Conservation (phyloP, 2,113 vertebrate species). For the Chionodraco myersi region DNA sequence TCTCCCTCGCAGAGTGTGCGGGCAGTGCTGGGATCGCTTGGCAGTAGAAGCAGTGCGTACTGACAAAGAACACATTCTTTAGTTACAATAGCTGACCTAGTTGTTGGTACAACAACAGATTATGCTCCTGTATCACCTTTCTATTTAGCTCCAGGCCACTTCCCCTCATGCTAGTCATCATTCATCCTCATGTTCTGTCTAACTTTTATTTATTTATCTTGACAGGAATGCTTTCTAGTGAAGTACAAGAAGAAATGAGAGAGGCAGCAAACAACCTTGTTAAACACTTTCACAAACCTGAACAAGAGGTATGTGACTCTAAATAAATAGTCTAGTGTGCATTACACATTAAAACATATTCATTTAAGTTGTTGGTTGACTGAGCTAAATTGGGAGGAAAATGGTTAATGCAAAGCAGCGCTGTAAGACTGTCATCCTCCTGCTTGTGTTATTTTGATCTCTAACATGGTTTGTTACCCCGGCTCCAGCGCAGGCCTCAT, state of each 20-base stretch:
- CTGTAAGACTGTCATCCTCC: not conserved
- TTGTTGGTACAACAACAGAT: conserved; percentile 48
- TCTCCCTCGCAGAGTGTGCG: conserved; percentile 87
- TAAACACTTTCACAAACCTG: conserved; percentile 98
- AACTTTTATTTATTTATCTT: conserved; percentile 68
- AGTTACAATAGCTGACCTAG: conserved; percentile 69
- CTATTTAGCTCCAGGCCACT: not conserved
- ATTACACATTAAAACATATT: not conserved
- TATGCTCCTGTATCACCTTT: conserved; percentile 50
- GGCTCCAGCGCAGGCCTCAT: conserved; percentile 5
- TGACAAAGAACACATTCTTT: conserved; percentile 60
- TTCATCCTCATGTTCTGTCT: conserved; percentile 26
- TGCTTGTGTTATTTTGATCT: conserved; percentile 37
- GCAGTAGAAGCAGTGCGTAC: conserved; percentile 85
- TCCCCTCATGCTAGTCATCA: not conserved
- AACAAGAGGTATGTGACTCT: conserved; percentile 91
- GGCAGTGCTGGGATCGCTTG: conserved; percentile 88
- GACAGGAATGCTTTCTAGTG: conserved; percentile 89
- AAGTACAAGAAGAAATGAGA: conserved; percentile 96
- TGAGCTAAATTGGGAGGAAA: conserved; percentile 2
- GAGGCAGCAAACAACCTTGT: conserved; percentile 97
- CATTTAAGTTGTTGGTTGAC: not conserved
- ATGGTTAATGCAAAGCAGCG: conserved; percentile 6
- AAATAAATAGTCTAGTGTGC: not conserved
- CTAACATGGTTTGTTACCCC: conserved; percentile 37